These are phyloP conservation scores for Pyrochroa serraticornis DNA, from an alignment of 2,888 invertebrate species.

Conservation along the genomic window DNA sequence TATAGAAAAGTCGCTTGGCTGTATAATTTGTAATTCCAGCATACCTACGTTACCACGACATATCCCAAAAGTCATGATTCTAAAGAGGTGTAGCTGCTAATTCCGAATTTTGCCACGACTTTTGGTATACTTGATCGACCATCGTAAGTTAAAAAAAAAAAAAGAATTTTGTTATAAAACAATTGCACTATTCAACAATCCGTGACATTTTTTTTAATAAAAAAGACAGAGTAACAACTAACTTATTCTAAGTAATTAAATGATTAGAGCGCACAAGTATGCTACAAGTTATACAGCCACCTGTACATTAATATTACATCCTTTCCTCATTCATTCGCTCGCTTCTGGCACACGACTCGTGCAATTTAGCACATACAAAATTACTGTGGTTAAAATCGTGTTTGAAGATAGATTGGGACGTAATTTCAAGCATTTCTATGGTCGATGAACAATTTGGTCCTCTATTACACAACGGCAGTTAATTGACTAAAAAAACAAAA, in stretches of 20 bases:
- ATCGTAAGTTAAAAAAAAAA: slow-evolving; percentile 8
- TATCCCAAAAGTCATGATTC: no score
- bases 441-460: background rate
- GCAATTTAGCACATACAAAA: slow-evolving; percentile 47
- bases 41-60: slow-evolving; percentile 2
- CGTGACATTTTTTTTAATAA: slow-evolving; percentile 13
- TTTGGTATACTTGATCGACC: slow-evolving; percentile 13
- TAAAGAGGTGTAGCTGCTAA: no score
- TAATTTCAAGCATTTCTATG: slow-evolving; percentile 16
- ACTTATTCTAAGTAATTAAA: slow-evolving; percentile 17
- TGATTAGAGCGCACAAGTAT: slow-evolving; percentile 12
- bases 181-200: slow-evolving; percentile 30
- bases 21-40: slow-evolving; percentile 45
- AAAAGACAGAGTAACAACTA: slow-evolving; percentile 15
- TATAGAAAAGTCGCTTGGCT: slow-evolving; percentile 45
- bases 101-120: background rate
- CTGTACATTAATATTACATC: slow-evolving; percentile 46
- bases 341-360: slow-evolving; percentile 40
- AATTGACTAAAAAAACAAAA: slow-evolving; percentile 10
- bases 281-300: slow-evolving; percentile 51
- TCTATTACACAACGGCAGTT: background rate
- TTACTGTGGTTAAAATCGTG: slow-evolving; percentile 48
- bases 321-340: slow-evolving; percentile 31
- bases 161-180: slow-evolving; percentile 17
- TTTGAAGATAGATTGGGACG: slow-evolving; percentile 43